A percentile compares a stretch with the other conserved stretches of the same genome.
These are phyloP conservation scores for Aramus guarauna DNA, from an alignment of 2,113 vertebrate species.

Conservation along the genomic window DNA sequence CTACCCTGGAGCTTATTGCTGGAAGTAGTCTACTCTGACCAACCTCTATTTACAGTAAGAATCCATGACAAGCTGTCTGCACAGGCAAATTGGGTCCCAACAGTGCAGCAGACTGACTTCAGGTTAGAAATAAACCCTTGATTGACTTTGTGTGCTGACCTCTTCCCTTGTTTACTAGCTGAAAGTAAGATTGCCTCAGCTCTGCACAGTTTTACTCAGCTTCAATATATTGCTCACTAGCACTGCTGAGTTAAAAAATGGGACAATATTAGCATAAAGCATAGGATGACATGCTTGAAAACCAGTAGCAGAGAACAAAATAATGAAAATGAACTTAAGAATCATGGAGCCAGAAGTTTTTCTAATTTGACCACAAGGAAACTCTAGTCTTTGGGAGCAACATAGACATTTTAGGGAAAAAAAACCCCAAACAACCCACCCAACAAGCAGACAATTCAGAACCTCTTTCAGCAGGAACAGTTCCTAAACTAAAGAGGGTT, in stretches of 20 bases:
- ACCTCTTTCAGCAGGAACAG: not conserved
- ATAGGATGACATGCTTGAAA: not conserved
- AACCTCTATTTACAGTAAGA: not conserved
- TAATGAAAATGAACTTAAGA: not conserved
- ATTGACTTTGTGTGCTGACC: not conserved
- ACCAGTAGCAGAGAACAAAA: not conserved
- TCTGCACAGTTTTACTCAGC: not conserved
- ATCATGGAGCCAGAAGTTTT: not conserved
- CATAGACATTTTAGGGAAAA: not conserved
- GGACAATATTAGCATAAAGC: not conserved
- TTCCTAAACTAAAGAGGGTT: not conserved
- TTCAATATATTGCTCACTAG: not conserved
- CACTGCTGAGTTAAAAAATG: not conserved
- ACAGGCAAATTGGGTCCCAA: not conserved
- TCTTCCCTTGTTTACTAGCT: not conserved
- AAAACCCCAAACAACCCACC: fast-evolving
- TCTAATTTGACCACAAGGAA: not conserved
- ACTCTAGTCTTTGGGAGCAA: not conserved
- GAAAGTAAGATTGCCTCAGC: not conserved
- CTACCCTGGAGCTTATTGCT: not conserved
- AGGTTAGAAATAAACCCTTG: not conserved
- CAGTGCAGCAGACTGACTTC: not conserved
- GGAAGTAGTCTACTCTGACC: not conserved
- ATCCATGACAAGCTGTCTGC: not conserved
- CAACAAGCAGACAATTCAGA: not conserved